Evolutionary conservation across 2,113 vertebrate species (phyloP), one percentile per base, ranked within the genome.

Genomic region (Coracopsis vasa): DNA sequence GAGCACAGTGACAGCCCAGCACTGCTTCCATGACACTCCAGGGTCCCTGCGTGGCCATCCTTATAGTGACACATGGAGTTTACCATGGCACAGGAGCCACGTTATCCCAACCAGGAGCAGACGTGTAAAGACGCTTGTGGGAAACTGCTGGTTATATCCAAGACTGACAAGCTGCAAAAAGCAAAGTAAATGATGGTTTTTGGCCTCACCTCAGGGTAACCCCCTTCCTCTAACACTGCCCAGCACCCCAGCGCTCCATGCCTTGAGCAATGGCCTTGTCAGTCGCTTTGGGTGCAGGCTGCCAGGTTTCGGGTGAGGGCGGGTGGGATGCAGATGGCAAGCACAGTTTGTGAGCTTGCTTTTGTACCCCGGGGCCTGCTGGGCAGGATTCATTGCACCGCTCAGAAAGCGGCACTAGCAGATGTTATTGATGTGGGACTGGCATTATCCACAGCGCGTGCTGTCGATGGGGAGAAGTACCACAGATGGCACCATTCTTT

Each of bases 401-500:
- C 83, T 95, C 70, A 8, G 88, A 66, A 60, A 95, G 88, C 1
- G 1, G 71, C 94, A 48, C 85, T 93, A 97, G 94, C 96, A 96
- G 96, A 90, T 94, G 95, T 91, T 97, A 95, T 80, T 94, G 95
- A 96, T 84, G 85, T 35, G 80, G 86, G 61, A 56, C 91, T 88
- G 74, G 86, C 82, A 35, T 85, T 71, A 94, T 80, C 78, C 73
- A 66, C 81, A 39, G 89, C 14, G 4, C 64, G 10, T 19, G 78
- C 78, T 90, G 87, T 45, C 18, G n/a, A 42, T 64, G 65, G 6
- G 73, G 58, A 51, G 66, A 81, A 45, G 81, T 70, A 39, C 4
- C 84, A 90, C 87, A 95, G 79, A 90, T 85, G 81, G 61, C 60
- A 69, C 51, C 25, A 31, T 85, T 51, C n/a, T 81, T 92, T 97